phyloP scores from a whole-genome alignment of 2,113 vertebrate species.

The Pogonocichla stellata region DNA sequence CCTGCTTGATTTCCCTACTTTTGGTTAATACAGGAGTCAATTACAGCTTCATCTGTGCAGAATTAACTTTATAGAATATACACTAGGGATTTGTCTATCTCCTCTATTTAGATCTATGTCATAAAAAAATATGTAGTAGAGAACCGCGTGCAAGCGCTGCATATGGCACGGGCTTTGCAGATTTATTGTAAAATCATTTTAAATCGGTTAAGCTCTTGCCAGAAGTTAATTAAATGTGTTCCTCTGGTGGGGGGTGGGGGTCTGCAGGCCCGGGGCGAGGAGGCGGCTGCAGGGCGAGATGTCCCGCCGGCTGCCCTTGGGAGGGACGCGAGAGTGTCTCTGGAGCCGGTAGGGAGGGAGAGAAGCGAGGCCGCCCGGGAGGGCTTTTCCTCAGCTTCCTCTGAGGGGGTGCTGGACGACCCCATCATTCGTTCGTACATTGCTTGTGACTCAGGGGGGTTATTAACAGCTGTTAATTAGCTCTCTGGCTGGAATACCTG shows the following conservation, averaged over 20 bases:
- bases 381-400: background rate
- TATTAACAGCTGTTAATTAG: background rate
- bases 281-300: background rate
- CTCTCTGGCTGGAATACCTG: too few relatives aligned
- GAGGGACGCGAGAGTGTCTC: too few relatives aligned
- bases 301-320: background rate
- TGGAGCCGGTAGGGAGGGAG: background rate
- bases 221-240: slow-evolving; percentile 75
- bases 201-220: slow-evolving; percentile 68
- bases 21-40: slow-evolving; percentile 74
- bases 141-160: slow-evolving; percentile 48
- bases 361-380: background rate
- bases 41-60: slow-evolving; percentile 78
- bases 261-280: background rate
- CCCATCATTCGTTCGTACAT: background rate
- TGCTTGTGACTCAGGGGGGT: background rate
- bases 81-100: slow-evolving; percentile 74
- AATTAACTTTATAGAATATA: slow-evolving; percentile 78
- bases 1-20: slow-evolving; percentile 67
- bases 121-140: slow-evolving; percentile 64
- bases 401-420: background rate
- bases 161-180: slow-evolving; percentile 64
- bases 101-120: slow-evolving; percentile 72
- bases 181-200: slow-evolving; percentile 71
- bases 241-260: background rate